phyloP scores from a whole-genome alignment of 2,113 vertebrate genomes.

The Neomonachus schauinslandi region DNA sequence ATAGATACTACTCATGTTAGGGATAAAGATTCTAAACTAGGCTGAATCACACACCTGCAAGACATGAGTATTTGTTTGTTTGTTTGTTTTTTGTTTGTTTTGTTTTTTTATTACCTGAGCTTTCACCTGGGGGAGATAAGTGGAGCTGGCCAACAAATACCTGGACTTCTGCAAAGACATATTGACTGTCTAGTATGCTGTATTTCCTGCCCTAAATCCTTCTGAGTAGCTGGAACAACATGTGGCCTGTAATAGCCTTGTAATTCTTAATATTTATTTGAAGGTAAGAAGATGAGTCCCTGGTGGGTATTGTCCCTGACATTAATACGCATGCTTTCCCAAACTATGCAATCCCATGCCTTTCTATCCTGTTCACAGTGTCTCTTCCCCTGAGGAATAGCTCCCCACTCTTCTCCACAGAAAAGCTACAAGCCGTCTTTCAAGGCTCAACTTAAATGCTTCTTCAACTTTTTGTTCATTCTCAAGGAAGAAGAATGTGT shows the following conservation, averaged over 20 bases:
- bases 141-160: background rate
- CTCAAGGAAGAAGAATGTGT: background rate
- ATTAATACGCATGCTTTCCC: background rate
- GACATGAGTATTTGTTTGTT: background rate
- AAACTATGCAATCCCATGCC: background rate
- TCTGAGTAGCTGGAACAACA: background rate
- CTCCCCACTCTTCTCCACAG: background rate
- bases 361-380: background rate
- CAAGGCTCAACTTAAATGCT: background rate
- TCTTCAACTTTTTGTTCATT: background rate
- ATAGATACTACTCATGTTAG: background rate
- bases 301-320: background rate
- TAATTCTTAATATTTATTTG: background rate
- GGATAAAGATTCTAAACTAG: background rate
- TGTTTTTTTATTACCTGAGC: background rate
- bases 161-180: background rate
- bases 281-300: background rate
- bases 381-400: background rate
- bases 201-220: background rate
- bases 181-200: fast-evolving
- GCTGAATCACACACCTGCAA: background rate
- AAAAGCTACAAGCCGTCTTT: background rate
- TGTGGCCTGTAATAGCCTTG: background rate
- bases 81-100: background rate
- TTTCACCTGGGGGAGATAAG: background rate